Evolutionary conservation across 2,113 vertebrate species (phyloP).

Genomic region (Lucifuga dentata): DNA sequence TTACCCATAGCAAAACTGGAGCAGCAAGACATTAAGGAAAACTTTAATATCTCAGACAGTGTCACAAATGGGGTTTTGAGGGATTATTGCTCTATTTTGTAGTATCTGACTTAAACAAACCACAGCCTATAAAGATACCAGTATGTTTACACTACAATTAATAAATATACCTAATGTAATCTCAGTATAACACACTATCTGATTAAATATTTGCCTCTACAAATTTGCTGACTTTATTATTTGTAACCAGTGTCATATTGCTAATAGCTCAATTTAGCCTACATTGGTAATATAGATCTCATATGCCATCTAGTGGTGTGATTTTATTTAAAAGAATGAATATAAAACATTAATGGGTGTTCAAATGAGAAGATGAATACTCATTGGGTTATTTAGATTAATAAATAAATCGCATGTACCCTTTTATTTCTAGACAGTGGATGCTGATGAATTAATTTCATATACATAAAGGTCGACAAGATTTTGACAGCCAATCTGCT

Average conservation of each 20-base stretch:
- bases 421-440: neutral
- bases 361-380: neutral
- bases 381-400: neutral
- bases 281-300: conserved; percentile 21
- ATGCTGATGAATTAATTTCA: neutral
- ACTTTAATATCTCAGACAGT: conserved; percentile 46
- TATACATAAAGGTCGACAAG: neutral
- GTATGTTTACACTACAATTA: neutral
- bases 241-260: conserved; percentile 37
- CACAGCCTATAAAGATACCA: conserved; percentile 4
- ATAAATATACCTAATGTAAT: neutral
- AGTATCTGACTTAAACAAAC: conserved; percentile 7
- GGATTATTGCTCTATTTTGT: conserved; percentile 2
- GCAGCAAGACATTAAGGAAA: conserved; percentile 51
- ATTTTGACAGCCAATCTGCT: neutral
- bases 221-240: conserved; percentile 33
- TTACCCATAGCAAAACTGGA: conserved; percentile 65
- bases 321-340: neutral
- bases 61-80: conserved; percentile 21
- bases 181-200: conserved; percentile 1
- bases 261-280: conserved; percentile 43
- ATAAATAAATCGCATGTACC: neutral
- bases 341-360: neutral
- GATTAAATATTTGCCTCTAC: conserved; percentile 18
- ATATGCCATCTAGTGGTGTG: conserved; percentile 69